Base-by-base conservation (phyloP, 2,797 vertebrate genomes). In the Rhinoraja longicauda region DNA sequence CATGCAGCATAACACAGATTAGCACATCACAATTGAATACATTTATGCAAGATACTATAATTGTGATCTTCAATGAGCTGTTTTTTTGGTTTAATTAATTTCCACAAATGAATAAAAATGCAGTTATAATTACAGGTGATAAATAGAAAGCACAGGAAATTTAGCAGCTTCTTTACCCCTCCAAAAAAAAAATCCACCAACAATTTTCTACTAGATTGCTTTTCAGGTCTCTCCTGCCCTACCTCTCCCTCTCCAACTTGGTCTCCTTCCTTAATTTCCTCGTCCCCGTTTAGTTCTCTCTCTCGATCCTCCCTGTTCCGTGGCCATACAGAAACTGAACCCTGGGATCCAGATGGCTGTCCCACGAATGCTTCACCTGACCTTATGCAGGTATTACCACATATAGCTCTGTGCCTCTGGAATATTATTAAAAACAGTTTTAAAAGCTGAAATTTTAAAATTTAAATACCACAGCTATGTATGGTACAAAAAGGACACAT, bases 221-320 rank as follows among this genome's bases (percentile, higher is more conserved):
- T 91, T 91, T 72, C 24, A 45, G 72, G 39, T 73, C 90, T 91
- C 90, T 91, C 90, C 90, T 91, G 67, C 90, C 90, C 90, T 91
- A 91, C 90, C 90, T 91, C 90, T 91, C 67, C 90, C 90, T 91
- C 90, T 91, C 90, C 90, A 72, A 91, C 90, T 73, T 73, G 90
- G 70, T 73, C 90, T 72, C 90, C 90, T 91, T 91, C 90, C 90
- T 91, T 91, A 91, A 91, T 45, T 53, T 91, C 90, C 90, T 91
- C 90, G 90, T 72, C 90, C 90, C 90, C 36, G 90, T 73, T 91
- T 73, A 91, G 90, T 73, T 70, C 70, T 91, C 64, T 91, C 90
- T 73, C 90, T 91, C 39, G 90, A 73, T 91, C 90, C 90, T 91
- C 90, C 90, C 90, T 72, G 90, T 91, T 91, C 67, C 90, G 90